Evolutionary conservation across 2,888 invertebrate species (phyloP).

Genomic region (Deilephila elpenor): DNA sequence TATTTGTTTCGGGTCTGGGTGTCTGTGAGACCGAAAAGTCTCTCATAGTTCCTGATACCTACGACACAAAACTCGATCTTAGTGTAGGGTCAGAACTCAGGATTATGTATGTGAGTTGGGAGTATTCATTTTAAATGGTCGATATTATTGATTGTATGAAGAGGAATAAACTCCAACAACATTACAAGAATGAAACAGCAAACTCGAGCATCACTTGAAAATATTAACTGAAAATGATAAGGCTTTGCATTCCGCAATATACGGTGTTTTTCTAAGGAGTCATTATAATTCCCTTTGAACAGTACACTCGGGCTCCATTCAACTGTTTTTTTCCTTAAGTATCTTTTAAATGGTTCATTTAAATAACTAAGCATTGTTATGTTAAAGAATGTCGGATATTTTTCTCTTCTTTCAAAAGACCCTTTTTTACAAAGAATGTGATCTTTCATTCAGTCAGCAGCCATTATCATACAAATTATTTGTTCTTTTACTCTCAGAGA

Average conservation of each 20-base stretch:
- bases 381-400: conserved; percentile 29
- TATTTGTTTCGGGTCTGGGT: no score
- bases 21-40: no score
- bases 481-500: not conserved
- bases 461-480: conserved; percentile 10
- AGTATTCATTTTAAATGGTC: no score
- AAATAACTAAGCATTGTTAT: conserved; percentile 27
- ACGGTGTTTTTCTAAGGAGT: not conserved
- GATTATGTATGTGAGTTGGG: no score
- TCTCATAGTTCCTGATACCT: no score
- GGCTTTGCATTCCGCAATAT: not conserved
- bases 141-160: no score
- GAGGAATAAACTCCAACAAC: not conserved
- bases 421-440: conserved; percentile 12
- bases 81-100: no score
- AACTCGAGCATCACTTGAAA: not conserved
- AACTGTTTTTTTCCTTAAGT: conserved; percentile 39
- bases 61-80: no score
- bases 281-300: conserved; percentile 30
- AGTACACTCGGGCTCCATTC: conserved; percentile 30
- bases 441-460: conserved; percentile 6
- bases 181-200: not conserved
- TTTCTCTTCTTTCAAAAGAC: conserved; percentile 27
- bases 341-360: conserved; percentile 29
- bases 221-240: not conserved